Base-by-base conservation (phyloP, 2,888 invertebrate genomes). In the Epinotia nisella region DNA sequence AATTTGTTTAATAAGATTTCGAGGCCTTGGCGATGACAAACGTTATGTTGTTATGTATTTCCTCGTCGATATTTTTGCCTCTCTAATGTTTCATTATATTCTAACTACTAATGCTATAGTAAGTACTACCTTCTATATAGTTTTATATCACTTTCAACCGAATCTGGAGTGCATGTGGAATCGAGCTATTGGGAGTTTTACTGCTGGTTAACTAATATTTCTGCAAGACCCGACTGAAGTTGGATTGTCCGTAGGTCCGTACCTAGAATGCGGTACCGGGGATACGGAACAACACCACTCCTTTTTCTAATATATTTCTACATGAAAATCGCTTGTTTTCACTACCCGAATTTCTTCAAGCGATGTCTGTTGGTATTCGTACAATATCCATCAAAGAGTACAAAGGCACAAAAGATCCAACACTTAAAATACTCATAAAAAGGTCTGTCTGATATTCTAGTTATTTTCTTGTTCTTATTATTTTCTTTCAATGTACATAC, bases 1-100 rank as follows among this genome's bases (percentile, higher is more conserved):
- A 13, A 58, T 72, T 72, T 45, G 45, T 58, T 59, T 61, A 56
- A 61, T 67, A 41, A 49, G 35, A 65, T 58, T 49, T 10, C 2
- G 41, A 19, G 51, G 53, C 53, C 64, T 55, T 55, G 55, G 13
- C 19, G 5, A 21, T n/a, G 55, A 41, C 64, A 11, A 10, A 17
- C 1, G 5, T 4, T 10, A 21, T 55, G 21, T 55, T 41, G 41
- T 55, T 66, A 35, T 55, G 39, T 41, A 41, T 15, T 41, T 55
- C 39, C n/a, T 56, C 3, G 35, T 35, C 53, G 11, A 65, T 65
- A 35, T 35, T 7, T 35, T 35, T 35, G 35, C 35, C 29, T 29
- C 29, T 35, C 35, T 35, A 35, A 35, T 35, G 35, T 35, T 35
- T 35, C 35, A 9, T 35, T 35, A 35, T 35, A 35, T 35, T 35